Percentiles rank a stretch among this genome's conserved stretches.
Evolutionary conservation across 2,113 vertebrate species (phyloP).

Genomic region (Takifugu flavidus): DNA sequence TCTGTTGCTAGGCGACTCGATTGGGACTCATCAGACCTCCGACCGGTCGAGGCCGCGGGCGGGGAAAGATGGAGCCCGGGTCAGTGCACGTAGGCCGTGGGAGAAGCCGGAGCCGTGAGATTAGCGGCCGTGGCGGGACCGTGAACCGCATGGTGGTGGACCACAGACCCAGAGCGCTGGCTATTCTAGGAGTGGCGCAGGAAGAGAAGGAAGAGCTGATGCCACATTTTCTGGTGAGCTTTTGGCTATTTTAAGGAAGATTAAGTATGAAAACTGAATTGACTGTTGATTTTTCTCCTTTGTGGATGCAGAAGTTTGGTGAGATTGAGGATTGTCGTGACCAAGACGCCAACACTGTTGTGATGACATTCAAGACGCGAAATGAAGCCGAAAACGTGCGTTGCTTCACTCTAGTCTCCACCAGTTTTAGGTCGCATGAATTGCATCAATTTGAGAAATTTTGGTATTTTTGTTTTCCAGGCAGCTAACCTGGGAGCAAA

Average conservation of each 20-base stretch:
- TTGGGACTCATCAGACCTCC: constrained; percentile 84
- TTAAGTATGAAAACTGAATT: background rate
- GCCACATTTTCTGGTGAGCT: constrained; percentile 92
- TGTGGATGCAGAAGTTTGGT: constrained; percentile 79
- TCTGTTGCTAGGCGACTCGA: constrained; percentile 80
- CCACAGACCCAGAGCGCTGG: constrained; percentile 88
- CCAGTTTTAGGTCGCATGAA: no score
- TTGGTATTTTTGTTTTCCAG: constrained; percentile 54
- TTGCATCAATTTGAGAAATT: background rate
- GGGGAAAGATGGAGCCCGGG: constrained; percentile 78
- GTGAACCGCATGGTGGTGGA: constrained; percentile 96
- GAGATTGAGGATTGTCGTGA: constrained; percentile 87
- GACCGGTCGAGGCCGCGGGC: constrained; percentile 81
- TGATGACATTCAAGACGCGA: constrained; percentile 86
- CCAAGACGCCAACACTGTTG: constrained; percentile 82
- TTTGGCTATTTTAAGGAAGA: no score
- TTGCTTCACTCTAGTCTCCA: background rate
- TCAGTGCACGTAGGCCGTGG: constrained; percentile 67
- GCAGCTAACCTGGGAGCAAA: constrained; percentile 94
- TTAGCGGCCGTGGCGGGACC: constrained; percentile 71
- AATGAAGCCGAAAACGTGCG: constrained; percentile 88
- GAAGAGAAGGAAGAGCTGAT: constrained; percentile 94
- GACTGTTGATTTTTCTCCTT: background rate
- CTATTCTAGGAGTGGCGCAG: constrained; percentile 84
- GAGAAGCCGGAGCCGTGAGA: constrained; percentile 83